Evolutionary conservation across 2,888 invertebrate species (phyloP).

Genomic region (Chloroclystis v-ata): DNA sequence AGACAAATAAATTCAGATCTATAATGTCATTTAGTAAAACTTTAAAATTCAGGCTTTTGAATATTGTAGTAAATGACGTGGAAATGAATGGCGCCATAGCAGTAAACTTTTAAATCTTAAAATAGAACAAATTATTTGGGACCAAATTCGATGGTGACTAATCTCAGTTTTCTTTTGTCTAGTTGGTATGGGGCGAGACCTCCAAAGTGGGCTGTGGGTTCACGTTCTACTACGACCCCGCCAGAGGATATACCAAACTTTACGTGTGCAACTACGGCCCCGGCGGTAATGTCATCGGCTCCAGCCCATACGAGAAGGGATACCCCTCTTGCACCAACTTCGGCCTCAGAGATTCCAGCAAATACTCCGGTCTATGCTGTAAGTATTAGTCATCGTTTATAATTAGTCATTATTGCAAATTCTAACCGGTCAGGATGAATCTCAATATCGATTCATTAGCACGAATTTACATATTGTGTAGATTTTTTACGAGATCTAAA

Average conservation of each 20-base stretch:
- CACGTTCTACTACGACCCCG: constrained; percentile 86
- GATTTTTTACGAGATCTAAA: constrained; percentile 24
- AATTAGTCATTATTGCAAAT: constrained; percentile 22
- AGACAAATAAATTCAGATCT: too few relatives aligned
- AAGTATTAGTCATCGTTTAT: constrained; percentile 54
- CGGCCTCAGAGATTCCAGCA: constrained; percentile 83
- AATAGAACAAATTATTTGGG: background rate
- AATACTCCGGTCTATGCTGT: constrained; percentile 88
- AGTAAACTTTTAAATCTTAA: background rate
- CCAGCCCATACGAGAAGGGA: constrained; percentile 86
- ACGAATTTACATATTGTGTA: constrained; percentile 27
- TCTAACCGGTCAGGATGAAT: constrained; percentile 18
- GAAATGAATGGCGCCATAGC: too few relatives aligned
- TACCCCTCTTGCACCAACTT: constrained; percentile 83
- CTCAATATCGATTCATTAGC: constrained; percentile 25
- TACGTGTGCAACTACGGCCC: constrained; percentile 93
- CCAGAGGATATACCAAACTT: constrained; percentile 86
- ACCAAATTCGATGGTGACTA: constrained; percentile 2
- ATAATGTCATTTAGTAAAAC: too few relatives aligned
- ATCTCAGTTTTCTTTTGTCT: constrained; percentile 27
- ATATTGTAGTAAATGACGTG: too few relatives aligned
- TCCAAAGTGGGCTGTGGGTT: constrained; percentile 92
- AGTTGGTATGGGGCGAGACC: constrained; percentile 94
- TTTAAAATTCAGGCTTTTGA: too few relatives aligned
- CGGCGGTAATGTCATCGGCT: constrained; percentile 87